These are phyloP conservation scores for Serranus cabrilla DNA, from an alignment of 2,797 vertebrate genomes.

Conservation along the genomic window DNA sequence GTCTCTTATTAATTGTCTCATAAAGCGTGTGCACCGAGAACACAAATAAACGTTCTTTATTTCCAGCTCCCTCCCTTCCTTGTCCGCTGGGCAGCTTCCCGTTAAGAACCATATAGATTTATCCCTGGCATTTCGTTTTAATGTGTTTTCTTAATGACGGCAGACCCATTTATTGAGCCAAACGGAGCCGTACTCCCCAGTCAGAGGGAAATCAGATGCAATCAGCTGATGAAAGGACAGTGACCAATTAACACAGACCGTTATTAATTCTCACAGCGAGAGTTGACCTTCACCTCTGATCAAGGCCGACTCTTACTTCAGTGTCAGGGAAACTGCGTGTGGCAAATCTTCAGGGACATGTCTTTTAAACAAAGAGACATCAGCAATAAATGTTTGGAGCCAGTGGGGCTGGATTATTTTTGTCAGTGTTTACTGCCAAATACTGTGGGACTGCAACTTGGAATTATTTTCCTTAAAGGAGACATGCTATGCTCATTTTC, in stretches of 20 bases:
- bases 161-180: conserved; percentile 34
- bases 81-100: conserved; percentile 12
- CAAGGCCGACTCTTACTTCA: conserved; percentile 26
- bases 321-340: not conserved
- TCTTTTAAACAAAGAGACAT: not conserved
- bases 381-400: not conserved
- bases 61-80: conserved; percentile 16
- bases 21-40: conserved; percentile 39
- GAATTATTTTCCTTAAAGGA: not conserved
- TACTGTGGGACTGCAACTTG: not conserved
- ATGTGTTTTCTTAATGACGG: conserved; percentile 58
- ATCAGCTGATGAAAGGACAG: conserved; percentile 41
- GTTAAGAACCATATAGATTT: conserved; percentile 53
- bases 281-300: conserved; percentile 26
- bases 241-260: conserved; percentile 33
- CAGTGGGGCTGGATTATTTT: not conserved
- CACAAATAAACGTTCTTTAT: conserved; percentile 50
- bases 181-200: conserved; percentile 17
- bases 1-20: conserved; percentile 39
- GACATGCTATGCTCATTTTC: too few species aligned
- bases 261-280: conserved; percentile 16
- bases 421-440: not conserved
- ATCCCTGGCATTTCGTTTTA: conserved; percentile 63
- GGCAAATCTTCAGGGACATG: not conserved
- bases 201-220: conserved; percentile 35